A percentile compares a stretch with the other conserved stretches of the same genome.
phyloP scores from a whole-genome alignment of 2,113 vertebrate species.

The Cynocephalus volans region DNA sequence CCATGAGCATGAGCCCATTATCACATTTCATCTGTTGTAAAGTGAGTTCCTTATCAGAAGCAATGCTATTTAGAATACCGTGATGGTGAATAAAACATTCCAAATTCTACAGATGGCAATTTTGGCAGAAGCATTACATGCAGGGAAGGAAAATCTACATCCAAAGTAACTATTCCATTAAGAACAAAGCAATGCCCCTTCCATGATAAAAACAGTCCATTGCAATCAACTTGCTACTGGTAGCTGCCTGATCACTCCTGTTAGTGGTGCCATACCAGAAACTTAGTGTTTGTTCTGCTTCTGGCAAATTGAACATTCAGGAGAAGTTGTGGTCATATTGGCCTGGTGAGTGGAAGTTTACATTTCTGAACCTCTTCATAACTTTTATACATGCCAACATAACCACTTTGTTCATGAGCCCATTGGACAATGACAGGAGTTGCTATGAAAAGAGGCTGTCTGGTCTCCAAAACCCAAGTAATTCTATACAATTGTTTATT shows the following conservation, averaged over 20 bases:
- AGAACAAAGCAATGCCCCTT: background rate
- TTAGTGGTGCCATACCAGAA: background rate
- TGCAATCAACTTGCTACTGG: background rate
- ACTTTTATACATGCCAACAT: background rate
- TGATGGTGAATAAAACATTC: background rate
- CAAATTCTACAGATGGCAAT: background rate
- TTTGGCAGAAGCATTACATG: background rate
- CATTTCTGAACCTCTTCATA: background rate
- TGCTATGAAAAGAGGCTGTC: background rate
- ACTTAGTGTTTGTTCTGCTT: background rate
- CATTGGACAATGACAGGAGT: background rate
- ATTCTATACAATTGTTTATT: background rate
- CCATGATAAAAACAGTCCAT: background rate
- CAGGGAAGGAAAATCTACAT: background rate
- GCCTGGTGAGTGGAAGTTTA: background rate
- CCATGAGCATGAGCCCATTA: too few species aligned
- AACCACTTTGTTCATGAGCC: background rate
- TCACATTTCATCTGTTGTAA: background rate
- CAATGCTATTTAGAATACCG: background rate
- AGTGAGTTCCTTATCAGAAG: background rate
- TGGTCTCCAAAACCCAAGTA: background rate
- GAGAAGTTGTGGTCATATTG: background rate
- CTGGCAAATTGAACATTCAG: background rate
- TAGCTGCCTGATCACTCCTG: too few species aligned
- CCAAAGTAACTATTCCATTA: background rate